Percentiles rank a stretch among this genome's conserved stretches.
Evolutionary conservation across 1,140 invertebrate genomes (phyloP).

Genomic region (Lamellibrachia luymesi): DNA sequence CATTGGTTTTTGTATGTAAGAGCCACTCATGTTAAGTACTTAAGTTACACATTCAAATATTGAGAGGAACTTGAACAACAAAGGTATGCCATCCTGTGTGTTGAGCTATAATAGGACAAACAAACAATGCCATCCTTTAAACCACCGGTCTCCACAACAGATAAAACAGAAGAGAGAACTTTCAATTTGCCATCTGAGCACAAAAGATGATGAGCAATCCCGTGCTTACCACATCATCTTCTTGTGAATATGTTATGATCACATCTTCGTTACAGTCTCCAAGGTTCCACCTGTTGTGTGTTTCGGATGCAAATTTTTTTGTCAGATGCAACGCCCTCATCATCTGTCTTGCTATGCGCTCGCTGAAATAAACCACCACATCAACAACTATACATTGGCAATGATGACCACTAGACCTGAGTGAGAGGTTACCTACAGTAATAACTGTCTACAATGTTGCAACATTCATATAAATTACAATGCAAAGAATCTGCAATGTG

Average conservation of each 20-base stretch:
- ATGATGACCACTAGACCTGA: too few species aligned
- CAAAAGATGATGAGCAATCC: not conserved
- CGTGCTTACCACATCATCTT: not conserved
- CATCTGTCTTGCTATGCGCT: not conserved
- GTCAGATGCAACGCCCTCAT: not conserved
- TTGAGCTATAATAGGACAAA: too few species aligned
- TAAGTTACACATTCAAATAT: too few species aligned
- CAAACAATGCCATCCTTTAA: not conserved
- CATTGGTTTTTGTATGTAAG: too few species aligned
- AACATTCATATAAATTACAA: too few species aligned
- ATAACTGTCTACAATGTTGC: too few species aligned
- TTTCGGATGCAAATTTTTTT: not conserved
- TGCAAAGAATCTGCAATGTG: too few species aligned
- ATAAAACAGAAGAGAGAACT: too few species aligned
- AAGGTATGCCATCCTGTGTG: not conserved
- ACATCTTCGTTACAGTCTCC: not conserved
- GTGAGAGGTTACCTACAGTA: too few species aligned
- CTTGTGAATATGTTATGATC: not conserved
- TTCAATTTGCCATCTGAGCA: not conserved
- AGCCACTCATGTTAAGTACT: too few species aligned
- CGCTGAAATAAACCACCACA: not conserved
- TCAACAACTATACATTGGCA: too few species aligned
- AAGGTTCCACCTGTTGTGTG: not conserved
- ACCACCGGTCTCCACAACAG: too few species aligned
- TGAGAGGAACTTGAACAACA: not conserved